Base-by-base conservation (phyloP, 2,797 vertebrate species). In the Sebastes miniatus region DNA sequence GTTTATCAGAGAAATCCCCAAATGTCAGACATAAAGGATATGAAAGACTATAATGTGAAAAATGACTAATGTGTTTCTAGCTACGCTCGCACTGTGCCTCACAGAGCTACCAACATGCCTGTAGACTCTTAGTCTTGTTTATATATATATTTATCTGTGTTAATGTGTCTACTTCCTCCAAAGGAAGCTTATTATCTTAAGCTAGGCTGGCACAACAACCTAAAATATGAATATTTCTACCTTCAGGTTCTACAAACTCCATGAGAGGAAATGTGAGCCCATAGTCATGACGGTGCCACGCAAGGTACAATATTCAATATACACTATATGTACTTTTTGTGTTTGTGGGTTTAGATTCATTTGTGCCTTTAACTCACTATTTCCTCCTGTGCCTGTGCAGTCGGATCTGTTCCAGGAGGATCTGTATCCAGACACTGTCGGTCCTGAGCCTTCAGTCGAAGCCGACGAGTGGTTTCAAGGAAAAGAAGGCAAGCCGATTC, bases 281-380 rank as follows among this genome's bases (percentile, higher is more conserved):
- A 93, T 98, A 6, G 95, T 95, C 58, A 98, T 98, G 97, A 98
- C 97, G 0, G 97, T 98, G 73, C 97, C 97, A 27, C 95, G 97
- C 36, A 98, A 98, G 96, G 97, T 98, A 90, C 92, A 4, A 5
- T 2, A 39, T 8, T 18, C 20, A 52, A n/a, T 52, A 52, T 14
- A 9, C 12, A 29, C 32, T 3, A 7, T 16, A 8, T 29, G 1
- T 13, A 8, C 5, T 12, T 65, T 14, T 2, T 58, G 0, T 31
- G 14, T 61, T 12, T 14, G 13, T 57, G 4, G 9, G 18, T 71
- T 52, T 2, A 56, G 8, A n/a, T 67, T 62, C 0, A 20, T 63
- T 32, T 54, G 5, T 75, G 11, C 4, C 4, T 9, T 16, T 0
- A 16, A 52, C 31, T 66, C 18, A 14, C 14, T 3, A 7, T 54